Conservation (phyloP, 2,888 invertebrate genomes). For the Synanthedon myopaeformis region DNA sequence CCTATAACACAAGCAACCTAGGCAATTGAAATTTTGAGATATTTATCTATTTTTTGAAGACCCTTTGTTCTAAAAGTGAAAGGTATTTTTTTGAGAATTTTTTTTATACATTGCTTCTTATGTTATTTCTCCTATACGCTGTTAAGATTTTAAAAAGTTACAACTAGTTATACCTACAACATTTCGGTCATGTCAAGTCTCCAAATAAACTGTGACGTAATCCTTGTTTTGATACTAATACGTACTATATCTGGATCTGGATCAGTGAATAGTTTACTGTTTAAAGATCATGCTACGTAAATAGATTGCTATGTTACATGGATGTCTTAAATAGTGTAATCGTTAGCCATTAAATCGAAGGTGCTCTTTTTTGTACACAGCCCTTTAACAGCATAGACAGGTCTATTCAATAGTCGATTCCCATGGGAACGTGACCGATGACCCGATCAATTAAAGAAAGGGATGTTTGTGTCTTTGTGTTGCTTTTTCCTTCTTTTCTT, state of each 20-base stretch:
- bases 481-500: too few species aligned
- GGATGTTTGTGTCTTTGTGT: too few species aligned
- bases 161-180: constrained; percentile 5
- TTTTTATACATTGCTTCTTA: too few species aligned
- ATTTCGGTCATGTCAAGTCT: constrained; percentile 39
- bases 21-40: too few species aligned
- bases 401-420: neutral
- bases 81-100: too few species aligned
- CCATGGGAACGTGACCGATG: neutral
- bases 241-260: neutral
- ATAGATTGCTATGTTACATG: constrained; percentile 2
- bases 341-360: neutral
- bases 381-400: neutral
- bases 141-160: too few species aligned
- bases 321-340: constrained; percentile 13
- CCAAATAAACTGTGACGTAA: constrained; percentile 55
- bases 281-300: neutral
- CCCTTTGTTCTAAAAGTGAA: too few species aligned
- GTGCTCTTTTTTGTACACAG: neutral
- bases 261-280: neutral
- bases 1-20: too few species aligned
- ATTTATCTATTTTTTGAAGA: too few species aligned
- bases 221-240: constrained; percentile 7
- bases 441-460: too few species aligned
- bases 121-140: too few species aligned